Base-by-base conservation (phyloP, 2,797 vertebrate genomes). In the Spinibarbus caldwelli region DNA sequence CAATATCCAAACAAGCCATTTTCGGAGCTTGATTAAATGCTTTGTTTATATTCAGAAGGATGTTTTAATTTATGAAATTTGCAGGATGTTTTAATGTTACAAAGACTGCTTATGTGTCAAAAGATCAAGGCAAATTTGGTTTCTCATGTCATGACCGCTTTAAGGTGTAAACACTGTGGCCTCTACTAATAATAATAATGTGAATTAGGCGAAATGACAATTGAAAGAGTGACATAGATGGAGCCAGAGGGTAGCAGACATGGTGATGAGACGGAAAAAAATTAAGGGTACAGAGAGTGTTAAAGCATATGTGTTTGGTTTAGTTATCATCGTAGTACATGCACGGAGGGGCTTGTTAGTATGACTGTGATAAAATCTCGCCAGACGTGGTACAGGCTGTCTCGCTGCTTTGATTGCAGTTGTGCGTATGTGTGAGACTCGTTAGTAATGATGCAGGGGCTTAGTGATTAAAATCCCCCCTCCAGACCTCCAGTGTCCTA, bases 391-490 rank as follows among this genome's bases (percentile, higher is more conserved):
- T 54, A 31, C 41, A 80, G 43, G 29, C 41, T 31, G 78, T 59
- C 71, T 83, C 10, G 1, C 36, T 34, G 19, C 73, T 68, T 67
- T 84, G 71, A 66, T 68, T 83, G 43, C 34, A 83, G 45, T 26
- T 41, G 67, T 62, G 67, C 14, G 49, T 68, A 59, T 70, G 49
- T 71, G 26, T 45, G 34, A 68, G 75, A 26, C 94, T 95, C 90
- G 91, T 94, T 94, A 94, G 89, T 90, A 89, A 81, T 92, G 93
- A 94, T 93, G 88, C 93, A 94, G 87, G 80, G 86, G 90, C 90
- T 76, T 83, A 38, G 93, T 94, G 93, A 94, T 95, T 95, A 92
- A 93, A 93, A 94, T 93, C 89, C 91, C 91, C 91, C 89, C 88
- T 91, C 88, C 67, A 73, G 88, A 91, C 91, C 90, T 66, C 36